Base-by-base conservation (phyloP, 2,888 invertebrate genomes). In the Erebia epiphron region DNA sequence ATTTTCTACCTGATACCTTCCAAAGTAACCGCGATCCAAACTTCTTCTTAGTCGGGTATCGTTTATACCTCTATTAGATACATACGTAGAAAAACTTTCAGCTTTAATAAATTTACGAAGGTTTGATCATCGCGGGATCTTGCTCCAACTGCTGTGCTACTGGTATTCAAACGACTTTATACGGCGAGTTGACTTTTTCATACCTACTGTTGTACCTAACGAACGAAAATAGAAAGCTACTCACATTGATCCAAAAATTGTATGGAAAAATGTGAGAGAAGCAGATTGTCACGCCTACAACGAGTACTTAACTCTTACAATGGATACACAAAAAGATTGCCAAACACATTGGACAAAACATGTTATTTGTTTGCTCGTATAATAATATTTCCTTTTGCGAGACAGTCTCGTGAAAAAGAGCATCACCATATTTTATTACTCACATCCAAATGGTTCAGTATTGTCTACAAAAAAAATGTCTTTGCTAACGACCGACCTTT, bases 331-430 rank as follows among this genome's bases (percentile, higher is more conserved):
- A 26, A 26, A 26, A 14, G 14, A 57, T 26, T 57, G 56, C 56
- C 26, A 43, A 16, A 60, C 16, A 60, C 41, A 60, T 60, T n/a
- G 41, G 14, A 21, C 26, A 58, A 58, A 57, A 35, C 58, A 58
- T 58, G 8, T 58, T 58, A 35, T 58, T 58, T 41, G n/a, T 60
- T 43, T 43, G 41, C 41, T 43, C 16, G 16, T 41, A 9, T 41
- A 41, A 41, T 60, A 16, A 60, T 63, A 26, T 63, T 63, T 63
- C 49, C 21, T 63, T 26, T 58, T 18, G 50, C 50, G 16, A 63
- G 14, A 49, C n/a, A 49, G n/a, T 21, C 8, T 21, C 62, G 13
- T n/a, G 58, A 60, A 41, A 43, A 60, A 11, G 35, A 60, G 41
- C 60, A 41, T n/a, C n/a, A 16, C 10, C 41, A 54, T 65, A 65